phyloP scores from a whole-genome alignment of 2,113 vertebrate genomes.

The Actenoides lindsayi region DNA sequence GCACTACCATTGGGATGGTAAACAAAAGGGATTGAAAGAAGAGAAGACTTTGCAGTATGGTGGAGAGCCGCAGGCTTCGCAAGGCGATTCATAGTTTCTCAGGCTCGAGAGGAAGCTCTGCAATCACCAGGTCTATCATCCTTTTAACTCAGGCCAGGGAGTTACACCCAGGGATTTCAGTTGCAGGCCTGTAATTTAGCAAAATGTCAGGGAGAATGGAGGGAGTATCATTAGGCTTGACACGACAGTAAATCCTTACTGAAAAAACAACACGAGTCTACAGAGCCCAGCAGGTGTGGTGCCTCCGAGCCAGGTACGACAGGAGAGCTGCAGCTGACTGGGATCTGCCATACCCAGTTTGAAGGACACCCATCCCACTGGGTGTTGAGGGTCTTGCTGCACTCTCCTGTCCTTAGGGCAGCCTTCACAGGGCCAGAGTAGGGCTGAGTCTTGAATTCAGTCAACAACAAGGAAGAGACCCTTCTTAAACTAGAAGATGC shows the following conservation, averaged over 20 bases:
- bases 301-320: rapidly evolving
- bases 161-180: slow-evolving; percentile 33
- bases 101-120: neutral
- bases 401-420: neutral
- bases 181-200: slow-evolving; percentile 30
- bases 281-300: rapidly evolving
- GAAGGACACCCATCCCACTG: neutral
- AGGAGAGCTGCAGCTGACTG: rapidly evolving
- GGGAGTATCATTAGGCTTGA: neutral
- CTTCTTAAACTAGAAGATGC: neutral
- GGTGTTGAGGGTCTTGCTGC: neutral
- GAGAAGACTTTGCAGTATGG: neutral
- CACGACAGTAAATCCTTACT: neutral
- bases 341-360: rapidly evolving
- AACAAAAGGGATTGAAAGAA: neutral
- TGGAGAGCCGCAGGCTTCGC: neutral
- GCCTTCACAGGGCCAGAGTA: neutral
- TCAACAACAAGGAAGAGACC: neutral
- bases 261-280: rapidly evolving
- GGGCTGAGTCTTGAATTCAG: neutral
- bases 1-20: neutral
- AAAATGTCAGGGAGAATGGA: neutral
- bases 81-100: neutral
- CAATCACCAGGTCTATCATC: neutral
- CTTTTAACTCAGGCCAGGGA: slow-evolving; percentile 20